A percentile compares a stretch with the other conserved stretches of the same genome.
phyloP scores from a whole-genome alignment of 2,888 invertebrate species.

The Luffia ferchaultella region DNA sequence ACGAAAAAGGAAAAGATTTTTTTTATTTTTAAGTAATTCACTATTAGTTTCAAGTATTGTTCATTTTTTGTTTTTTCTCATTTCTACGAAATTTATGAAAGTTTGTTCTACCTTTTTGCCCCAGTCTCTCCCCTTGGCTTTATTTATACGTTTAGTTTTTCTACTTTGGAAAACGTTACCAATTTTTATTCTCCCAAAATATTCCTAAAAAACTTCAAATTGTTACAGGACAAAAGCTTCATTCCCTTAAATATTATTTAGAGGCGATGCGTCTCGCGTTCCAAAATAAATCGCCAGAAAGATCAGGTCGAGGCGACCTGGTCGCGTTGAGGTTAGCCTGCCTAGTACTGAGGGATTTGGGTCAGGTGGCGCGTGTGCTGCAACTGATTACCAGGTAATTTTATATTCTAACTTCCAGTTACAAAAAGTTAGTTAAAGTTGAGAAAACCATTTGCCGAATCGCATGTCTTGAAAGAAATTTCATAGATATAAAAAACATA shows the following conservation, averaged over 20 bases:
- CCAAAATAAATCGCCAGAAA: constrained; percentile 27
- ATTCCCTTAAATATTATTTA: constrained; percentile 39
- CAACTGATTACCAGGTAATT: constrained; percentile 71
- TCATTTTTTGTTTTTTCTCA: no score
- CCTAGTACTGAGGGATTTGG: constrained; percentile 66
- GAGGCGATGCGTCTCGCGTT: constrained; percentile 38
- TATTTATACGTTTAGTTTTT: no score
- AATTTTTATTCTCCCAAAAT: no score
- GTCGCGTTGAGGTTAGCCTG: constrained; percentile 69
- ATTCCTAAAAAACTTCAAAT: no score
- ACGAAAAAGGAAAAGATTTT: no score
- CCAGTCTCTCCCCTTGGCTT: no score
- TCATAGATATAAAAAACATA: not conserved
- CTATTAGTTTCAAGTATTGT: no score
- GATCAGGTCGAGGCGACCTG: constrained; percentile 62
- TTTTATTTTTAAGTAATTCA: no score
- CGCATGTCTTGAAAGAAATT: no score
- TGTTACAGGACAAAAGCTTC: constrained; percentile 38
- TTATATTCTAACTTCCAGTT: not conserved
- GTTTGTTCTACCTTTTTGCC: no score
- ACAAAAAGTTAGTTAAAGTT: not conserved
- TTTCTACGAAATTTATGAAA: no score
- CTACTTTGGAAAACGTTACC: no score
- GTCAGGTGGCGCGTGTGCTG: constrained; percentile 71
- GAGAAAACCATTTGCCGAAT: not conserved